Percentiles rank a stretch among this genome's conserved stretches.
Evolutionary conservation across 1,140 invertebrate species (phyloP).

Genomic region (Diabrotica virgifera): DNA sequence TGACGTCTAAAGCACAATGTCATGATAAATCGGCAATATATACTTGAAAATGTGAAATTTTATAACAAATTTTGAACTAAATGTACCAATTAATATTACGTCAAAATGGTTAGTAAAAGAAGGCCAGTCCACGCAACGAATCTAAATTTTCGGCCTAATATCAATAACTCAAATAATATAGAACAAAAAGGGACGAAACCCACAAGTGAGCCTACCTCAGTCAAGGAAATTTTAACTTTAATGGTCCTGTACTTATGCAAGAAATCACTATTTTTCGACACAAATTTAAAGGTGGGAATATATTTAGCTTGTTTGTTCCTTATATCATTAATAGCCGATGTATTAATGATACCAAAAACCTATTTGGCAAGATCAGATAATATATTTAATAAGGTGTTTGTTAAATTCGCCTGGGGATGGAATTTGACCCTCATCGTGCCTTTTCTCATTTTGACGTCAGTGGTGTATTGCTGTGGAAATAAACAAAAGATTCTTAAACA

Average conservation of each 20-base stretch:
- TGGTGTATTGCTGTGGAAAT: slow-evolving; percentile 80
- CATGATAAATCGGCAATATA: too few relatives aligned
- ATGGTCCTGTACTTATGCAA: slow-evolving; percentile 86
- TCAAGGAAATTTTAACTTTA: slow-evolving; percentile 76
- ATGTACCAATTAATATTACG: too few relatives aligned
- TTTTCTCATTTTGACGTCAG: slow-evolving; percentile 78
- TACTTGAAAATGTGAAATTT: too few relatives aligned
- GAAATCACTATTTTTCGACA: slow-evolving; percentile 81
- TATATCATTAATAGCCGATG: slow-evolving; percentile 81
- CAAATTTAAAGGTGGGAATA: slow-evolving; percentile 79
- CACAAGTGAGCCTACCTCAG: slow-evolving; percentile 74
- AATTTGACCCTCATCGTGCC: slow-evolving; percentile 71
- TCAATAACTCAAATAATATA: slow-evolving; percentile 48
- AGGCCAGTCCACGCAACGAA: slow-evolving; percentile 34
- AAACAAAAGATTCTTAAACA: slow-evolving; percentile 66
- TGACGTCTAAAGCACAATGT: too few relatives aligned
- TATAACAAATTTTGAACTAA: too few relatives aligned
- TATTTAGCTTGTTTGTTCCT: slow-evolving; percentile 80
- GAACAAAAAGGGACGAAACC: slow-evolving; percentile 65
- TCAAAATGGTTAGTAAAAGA: slow-evolving; percentile 40
- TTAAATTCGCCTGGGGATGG: slow-evolving; percentile 96
- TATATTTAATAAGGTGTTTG: slow-evolving; percentile 87
- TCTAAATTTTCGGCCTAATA: slow-evolving; percentile 56
- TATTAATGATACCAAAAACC: slow-evolving; percentile 74
- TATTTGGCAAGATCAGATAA: slow-evolving; percentile 88